These are phyloP conservation scores for Sebastolobus altivelis DNA, from an alignment of 2,797 vertebrate species.

Conservation along the genomic window DNA sequence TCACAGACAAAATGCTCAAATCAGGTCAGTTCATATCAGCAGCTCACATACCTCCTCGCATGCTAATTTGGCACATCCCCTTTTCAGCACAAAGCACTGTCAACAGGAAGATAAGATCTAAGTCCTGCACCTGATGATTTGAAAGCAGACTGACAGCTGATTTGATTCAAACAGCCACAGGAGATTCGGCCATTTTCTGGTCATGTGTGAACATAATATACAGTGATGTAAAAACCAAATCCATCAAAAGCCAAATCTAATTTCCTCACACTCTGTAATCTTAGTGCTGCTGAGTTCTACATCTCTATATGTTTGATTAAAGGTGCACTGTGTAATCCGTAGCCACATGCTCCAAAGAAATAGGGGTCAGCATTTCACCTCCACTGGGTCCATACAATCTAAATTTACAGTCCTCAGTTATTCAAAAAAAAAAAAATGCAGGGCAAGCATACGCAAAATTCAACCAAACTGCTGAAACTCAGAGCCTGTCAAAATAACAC, in stretches of 20 bases:
- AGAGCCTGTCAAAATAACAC: too few relatives aligned
- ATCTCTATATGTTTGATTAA: background rate
- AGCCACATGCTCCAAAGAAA: background rate
- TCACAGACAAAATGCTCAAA: constrained; percentile 73
- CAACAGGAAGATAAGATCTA: constrained; percentile 65
- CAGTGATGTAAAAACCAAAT: constrained; percentile 18
- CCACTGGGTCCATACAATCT: background rate
- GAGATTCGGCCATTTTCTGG: constrained; percentile 32
- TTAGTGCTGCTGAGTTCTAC: background rate
- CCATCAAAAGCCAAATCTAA: background rate
- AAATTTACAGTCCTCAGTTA: too few relatives aligned
- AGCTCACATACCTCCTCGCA: constrained; percentile 59
- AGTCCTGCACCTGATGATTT: constrained; percentile 68
- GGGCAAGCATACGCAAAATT: too few relatives aligned
- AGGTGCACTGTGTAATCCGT: background rate
- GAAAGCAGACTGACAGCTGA: constrained; percentile 56
- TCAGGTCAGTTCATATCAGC: constrained; percentile 79
- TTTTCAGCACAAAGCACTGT: constrained; percentile 55
- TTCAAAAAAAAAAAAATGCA: too few relatives aligned
- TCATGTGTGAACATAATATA: constrained; percentile 2
- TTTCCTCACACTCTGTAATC: background rate
- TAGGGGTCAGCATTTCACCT: background rate
- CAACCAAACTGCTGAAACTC: too few relatives aligned
- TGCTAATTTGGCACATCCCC: constrained; percentile 65
- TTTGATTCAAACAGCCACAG: constrained; percentile 45